These are phyloP conservation scores for Strongylocentrotus purpuratus DNA, from an alignment of 35 echinoderm and acorn worm genomes.

Conservation along the genomic window DNA sequence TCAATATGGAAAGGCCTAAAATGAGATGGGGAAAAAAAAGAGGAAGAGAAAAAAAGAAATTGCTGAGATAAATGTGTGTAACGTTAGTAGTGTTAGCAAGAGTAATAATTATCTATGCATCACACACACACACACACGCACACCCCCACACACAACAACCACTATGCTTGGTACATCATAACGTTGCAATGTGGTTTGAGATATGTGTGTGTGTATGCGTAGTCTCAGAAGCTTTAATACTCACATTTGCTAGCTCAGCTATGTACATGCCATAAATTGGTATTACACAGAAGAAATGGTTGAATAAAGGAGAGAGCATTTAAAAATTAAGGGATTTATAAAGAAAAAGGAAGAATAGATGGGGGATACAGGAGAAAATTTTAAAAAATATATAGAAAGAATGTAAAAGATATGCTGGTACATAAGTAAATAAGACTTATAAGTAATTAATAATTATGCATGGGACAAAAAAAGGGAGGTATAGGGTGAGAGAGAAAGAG, in stretches of 20 bases:
- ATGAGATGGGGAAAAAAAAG: not conserved
- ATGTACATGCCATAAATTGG: not conserved
- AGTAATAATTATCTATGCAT: slow-evolving; percentile 36
- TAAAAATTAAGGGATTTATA: not conserved
- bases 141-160: not conserved
- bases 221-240: not conserved
- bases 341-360: not conserved
- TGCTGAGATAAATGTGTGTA: slow-evolving; percentile 30
- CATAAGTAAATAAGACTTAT: not conserved
- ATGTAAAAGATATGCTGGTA: not conserved
- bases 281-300: not conserved
- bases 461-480: not conserved
- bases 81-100: slow-evolving; percentile 22
- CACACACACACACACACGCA: not conserved
- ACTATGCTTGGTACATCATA: not conserved
- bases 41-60: not conserved
- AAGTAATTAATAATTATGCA: not conserved
- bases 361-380: too few relatives aligned
- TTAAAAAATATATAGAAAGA: not conserved
- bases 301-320: not conserved
- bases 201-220: not conserved
- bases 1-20: not conserved
- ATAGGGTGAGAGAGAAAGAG: not conserved
- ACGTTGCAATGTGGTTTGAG: not conserved
- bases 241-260: not conserved